Evolutionary conservation across 1,140 invertebrate species (phyloP), one percentile per base, ranked within the genome.

Genomic region (Ceratoteleas bidentatus): DNA sequence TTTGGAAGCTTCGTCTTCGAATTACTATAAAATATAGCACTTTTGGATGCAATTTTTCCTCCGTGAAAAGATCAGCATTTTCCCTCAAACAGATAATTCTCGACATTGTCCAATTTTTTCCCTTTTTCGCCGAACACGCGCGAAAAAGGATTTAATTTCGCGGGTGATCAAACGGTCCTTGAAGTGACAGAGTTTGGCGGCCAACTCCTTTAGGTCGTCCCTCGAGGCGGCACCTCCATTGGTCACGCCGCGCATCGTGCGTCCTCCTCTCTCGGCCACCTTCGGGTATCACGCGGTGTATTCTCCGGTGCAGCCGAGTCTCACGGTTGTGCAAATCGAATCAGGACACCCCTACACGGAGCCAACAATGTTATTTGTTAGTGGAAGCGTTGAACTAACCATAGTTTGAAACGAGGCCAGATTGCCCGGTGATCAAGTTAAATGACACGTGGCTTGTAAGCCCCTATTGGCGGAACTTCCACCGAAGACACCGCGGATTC

Each of bases 401-500:
- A 84, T 86, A 90, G 88, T 86, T 90, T 91, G 90, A 91, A 91
- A 92, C 88, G 90, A 91, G 90, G 88, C 89, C 89, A 92, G 90
- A 92, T 92, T 92, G 91, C 82, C 85, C 88, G 85, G 86, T 92
- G 91, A 92, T 92, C 90, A 90, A 91, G 91, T 92, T 92, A 92
- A 91, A 89, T 86, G 89, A 87, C 89, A 92, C 91, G 91, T 92
- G 91, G 86, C 83, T 80, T 84, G 85, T 85, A 85, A 88, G 76
- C 75, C 62, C 52, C 66, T 74, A 54, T 76, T 80, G 57, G 32
- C 56, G 69, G 73, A 54, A 75, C 66, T 57, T 60, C 10, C 34
- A 47, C 36, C 13, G 43, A 83, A 77, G 62, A 74, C 69, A 75
- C 74, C 33, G 43, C 24, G 50, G 34, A 57, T 69, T 56, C 9